These are phyloP conservation scores for Smutsia temminckii DNA, from an alignment of 2,797 vertebrate genomes.

Conservation along the genomic window DNA sequence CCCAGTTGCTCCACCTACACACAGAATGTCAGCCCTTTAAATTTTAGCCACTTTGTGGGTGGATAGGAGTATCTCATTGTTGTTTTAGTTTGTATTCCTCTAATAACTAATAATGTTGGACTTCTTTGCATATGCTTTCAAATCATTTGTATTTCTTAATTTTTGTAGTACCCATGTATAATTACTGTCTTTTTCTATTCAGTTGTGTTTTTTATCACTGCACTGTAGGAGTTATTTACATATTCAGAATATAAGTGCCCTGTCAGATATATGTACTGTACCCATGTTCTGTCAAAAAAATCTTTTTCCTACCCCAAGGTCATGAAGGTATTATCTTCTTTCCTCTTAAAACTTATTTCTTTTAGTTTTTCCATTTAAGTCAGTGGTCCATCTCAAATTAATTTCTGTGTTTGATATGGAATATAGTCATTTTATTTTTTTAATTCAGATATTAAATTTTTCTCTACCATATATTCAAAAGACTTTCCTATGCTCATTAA, in stretches of 20 bases:
- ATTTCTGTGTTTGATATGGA: not conserved
- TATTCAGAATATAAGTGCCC: not conserved
- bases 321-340: not conserved
- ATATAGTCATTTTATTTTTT: not conserved
- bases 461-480: not conserved
- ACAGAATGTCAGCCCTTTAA: not conserved
- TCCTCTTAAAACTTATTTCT: not conserved
- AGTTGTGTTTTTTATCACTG: not conserved
- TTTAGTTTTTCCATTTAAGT: not conserved
- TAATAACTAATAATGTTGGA: not conserved
- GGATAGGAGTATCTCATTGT: not conserved
- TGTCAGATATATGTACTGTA: not conserved
- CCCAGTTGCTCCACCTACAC: not conserved
- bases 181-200: not conserved
- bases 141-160: not conserved
- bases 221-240: not conserved
- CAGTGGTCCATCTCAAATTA: not conserved
- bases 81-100: not conserved
- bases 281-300: not conserved
- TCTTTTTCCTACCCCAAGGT: not conserved
- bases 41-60: not conserved
- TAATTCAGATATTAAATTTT: not conserved
- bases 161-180: not conserved
- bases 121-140: not conserved
- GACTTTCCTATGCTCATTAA: not conserved